Evolutionary conservation across 2,888 invertebrate genomes (phyloP).

Genomic region (Torymus texanus): DNA sequence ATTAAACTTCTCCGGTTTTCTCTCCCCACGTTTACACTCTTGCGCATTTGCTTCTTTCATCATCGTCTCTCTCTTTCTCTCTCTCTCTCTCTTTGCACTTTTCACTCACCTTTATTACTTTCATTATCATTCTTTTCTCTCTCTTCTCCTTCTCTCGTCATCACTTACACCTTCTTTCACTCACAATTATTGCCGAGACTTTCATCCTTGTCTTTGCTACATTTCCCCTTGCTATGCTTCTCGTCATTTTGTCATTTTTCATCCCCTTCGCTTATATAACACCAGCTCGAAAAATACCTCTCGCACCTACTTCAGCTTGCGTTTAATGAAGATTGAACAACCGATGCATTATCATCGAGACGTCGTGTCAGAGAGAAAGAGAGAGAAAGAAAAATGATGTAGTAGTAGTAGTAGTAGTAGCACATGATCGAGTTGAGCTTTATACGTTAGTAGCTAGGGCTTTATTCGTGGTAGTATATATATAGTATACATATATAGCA

Average conservation of each 20-base stretch:
- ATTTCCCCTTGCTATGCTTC: no score
- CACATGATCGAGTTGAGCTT: no score
- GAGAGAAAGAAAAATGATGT: no score
- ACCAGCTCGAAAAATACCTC: not conserved
- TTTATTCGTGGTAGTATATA: not conserved
- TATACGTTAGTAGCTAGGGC: not conserved
- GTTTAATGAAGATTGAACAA: not conserved
- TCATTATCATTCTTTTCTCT: constrained; percentile 12
- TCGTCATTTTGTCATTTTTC: not conserved
- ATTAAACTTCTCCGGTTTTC: constrained; percentile 16
- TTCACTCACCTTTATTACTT: constrained; percentile 16
- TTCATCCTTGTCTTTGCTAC: no score
- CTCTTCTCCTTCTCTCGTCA: not conserved
- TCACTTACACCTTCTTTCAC: not conserved
- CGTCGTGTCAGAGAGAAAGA: no score
- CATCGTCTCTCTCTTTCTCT: not conserved
- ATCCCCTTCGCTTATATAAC: not conserved
- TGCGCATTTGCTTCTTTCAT: constrained; percentile 19
- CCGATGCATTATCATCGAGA: not conserved
- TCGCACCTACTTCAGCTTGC: no score
- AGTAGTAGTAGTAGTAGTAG: no score
- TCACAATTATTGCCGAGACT: not conserved
- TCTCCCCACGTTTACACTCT: not conserved
- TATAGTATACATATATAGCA: not conserved
- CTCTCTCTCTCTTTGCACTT: not conserved